Percentiles rank a stretch among this genome's conserved stretches.
Conservation (phyloP, 2,888 invertebrate species). For the Antheraea yamamai region DNA sequence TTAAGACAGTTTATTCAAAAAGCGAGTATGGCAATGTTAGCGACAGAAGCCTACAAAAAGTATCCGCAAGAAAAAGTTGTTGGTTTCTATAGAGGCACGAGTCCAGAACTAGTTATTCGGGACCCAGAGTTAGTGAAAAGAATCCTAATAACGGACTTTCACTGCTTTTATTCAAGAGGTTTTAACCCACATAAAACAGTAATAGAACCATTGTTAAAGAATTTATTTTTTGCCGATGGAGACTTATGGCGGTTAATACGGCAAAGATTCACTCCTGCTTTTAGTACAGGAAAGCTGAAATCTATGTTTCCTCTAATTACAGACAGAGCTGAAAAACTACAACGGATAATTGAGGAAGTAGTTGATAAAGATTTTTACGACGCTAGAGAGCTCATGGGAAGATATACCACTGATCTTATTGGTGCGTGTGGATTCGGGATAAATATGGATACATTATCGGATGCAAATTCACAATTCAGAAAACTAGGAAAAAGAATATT, state of each 20-base stretch:
- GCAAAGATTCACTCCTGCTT: slow-evolving; percentile 67
- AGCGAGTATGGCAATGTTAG: slow-evolving; percentile 64
- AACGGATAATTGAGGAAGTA: slow-evolving; percentile 56
- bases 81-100: slow-evolving; percentile 59
- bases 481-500: slow-evolving; percentile 68
- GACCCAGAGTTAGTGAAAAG: slow-evolving; percentile 67
- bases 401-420: slow-evolving; percentile 73
- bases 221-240: slow-evolving; percentile 70
- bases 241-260: slow-evolving; percentile 68
- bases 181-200: slow-evolving; percentile 58
- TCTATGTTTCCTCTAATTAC: slow-evolving; percentile 72
- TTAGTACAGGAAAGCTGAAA: slow-evolving; percentile 68
- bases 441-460: slow-evolving; percentile 60
- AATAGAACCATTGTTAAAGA: slow-evolving; percentile 64
- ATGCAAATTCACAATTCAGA: slow-evolving; percentile 67
- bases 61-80: slow-evolving; percentile 68
- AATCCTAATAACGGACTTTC: slow-evolving; percentile 63
- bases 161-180: slow-evolving; percentile 62
- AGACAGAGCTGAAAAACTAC: slow-evolving; percentile 63
- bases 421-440: slow-evolving; percentile 73
- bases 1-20: slow-evolving; percentile 54
- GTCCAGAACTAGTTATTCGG: slow-evolving; percentile 63
- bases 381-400: slow-evolving; percentile 68
- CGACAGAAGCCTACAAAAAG: slow-evolving; percentile 57
- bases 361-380: slow-evolving; percentile 56